Evolutionary conservation across 2,888 invertebrate genomes (phyloP).

Genomic region (Netelia melanura): DNA sequence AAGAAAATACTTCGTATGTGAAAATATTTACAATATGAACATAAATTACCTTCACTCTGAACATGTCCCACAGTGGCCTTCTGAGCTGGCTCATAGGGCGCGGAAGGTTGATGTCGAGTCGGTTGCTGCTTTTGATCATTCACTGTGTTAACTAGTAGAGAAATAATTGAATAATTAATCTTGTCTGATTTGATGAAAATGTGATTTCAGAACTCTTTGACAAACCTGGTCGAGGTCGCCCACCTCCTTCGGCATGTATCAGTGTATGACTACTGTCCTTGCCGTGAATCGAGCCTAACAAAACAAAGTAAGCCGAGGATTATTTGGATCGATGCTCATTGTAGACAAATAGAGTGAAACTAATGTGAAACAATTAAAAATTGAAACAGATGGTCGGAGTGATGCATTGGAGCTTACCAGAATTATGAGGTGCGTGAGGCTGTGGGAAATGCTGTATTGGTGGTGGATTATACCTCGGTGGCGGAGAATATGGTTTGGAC

Average conservation of each 20-base stretch:
- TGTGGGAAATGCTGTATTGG: slow-evolving; percentile 28
- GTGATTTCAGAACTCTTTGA: slow-evolving; percentile 1
- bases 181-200: neutral
- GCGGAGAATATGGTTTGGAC: neutral
- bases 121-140: slow-evolving; percentile 38
- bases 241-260: slow-evolving; percentile 70
- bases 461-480: slow-evolving; percentile 21
- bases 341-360: neutral
- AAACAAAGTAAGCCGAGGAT: neutral
- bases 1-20: neutral
- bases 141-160: neutral
- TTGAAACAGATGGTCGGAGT: neutral
- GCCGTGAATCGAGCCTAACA: slow-evolving; percentile 10
- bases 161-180: neutral
- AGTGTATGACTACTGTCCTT: slow-evolving; percentile 66
- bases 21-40: neutral
- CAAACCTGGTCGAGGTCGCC: slow-evolving; percentile 70
- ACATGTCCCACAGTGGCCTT: slow-evolving; percentile 45
- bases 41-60: slow-evolving; percentile 45
- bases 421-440: slow-evolving; percentile 49
- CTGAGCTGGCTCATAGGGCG: slow-evolving; percentile 44
- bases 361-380: neutral
- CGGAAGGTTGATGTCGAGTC: slow-evolving; percentile 52
- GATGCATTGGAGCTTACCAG: slow-evolving; percentile 22
- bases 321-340: neutral